Conservation (phyloP, 2,888 invertebrate species). For the Plemyria rubiginata region DNA sequence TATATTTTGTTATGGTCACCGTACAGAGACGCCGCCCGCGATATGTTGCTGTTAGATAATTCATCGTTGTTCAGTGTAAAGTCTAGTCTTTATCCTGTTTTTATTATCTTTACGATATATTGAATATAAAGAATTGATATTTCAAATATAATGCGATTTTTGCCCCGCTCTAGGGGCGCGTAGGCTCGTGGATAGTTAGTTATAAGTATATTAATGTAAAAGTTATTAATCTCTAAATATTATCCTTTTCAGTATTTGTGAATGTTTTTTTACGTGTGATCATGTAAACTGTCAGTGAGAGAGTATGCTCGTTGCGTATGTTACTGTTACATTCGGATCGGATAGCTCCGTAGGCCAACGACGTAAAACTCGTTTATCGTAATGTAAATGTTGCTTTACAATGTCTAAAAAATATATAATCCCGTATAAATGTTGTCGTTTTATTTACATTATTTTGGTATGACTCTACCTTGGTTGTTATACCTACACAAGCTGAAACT, state of each 20-base stretch:
- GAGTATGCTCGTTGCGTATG: constrained; percentile 69
- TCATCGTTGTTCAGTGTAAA: constrained; percentile 84
- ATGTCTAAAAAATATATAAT: constrained; percentile 85
- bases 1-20: constrained; percentile 45
- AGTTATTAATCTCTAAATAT: constrained; percentile 79
- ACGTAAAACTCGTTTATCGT: constrained; percentile 77
- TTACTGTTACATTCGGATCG: constrained; percentile 84
- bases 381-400: constrained; percentile 85
- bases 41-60: constrained; percentile 77
- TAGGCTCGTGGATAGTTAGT: constrained; percentile 83
- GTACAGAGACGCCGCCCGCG: constrained; percentile 58
- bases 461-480: no score
- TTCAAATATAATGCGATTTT: constrained; percentile 75
- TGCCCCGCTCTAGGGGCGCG: constrained; percentile 63
- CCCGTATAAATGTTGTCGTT: constrained; percentile 74
- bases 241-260: constrained; percentile 84
- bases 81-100: constrained; percentile 85
- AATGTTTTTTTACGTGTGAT: constrained; percentile 74
- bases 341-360: constrained; percentile 70
- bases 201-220: constrained; percentile 82
- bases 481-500: no score
- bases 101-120: constrained; percentile 79
- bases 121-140: constrained; percentile 82
- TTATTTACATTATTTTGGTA: constrained; percentile 47
- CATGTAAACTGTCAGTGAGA: constrained; percentile 56